phyloP scores from a whole-genome alignment of 2,888 invertebrate species.

The Cephus spinipes region DNA sequence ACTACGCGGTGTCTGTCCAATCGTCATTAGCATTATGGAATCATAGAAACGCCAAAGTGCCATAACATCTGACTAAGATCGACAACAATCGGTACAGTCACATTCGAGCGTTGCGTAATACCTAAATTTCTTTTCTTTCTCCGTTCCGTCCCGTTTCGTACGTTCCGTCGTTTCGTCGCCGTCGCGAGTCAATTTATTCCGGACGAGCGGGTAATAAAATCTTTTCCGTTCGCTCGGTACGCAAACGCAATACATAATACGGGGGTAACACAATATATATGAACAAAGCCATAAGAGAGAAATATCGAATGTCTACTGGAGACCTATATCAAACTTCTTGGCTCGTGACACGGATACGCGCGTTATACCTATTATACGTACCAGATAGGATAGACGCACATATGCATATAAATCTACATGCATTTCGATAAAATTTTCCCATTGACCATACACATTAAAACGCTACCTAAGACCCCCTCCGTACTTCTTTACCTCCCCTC shows the following conservation, averaged over 20 bases:
- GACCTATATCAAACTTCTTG: conserved; percentile 53
- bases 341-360: conserved; percentile 22
- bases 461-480: background rate
- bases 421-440: background rate
- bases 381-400: background rate
- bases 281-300: conserved; percentile 53
- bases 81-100: background rate
- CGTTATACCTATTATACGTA: background rate
- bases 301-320: conserved; percentile 54
- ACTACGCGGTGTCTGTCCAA: background rate
- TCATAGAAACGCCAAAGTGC: background rate
- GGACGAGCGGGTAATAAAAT: conserved; percentile 44
- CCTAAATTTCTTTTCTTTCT: conserved; percentile 1
- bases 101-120: background rate
- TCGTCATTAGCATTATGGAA: background rate
- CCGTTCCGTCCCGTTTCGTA: background rate
- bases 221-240: conserved; percentile 40
- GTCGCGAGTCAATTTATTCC: conserved; percentile 37
- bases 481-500: background rate
- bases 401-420: background rate
- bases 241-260: conserved; percentile 40
- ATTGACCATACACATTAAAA: background rate
- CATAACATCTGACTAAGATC: background rate
- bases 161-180: conserved; percentile 28
- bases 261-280: conserved; percentile 35